A percentile compares a stretch with the other conserved stretches of the same genome.
Evolutionary conservation across 2,888 invertebrate species (phyloP).

Genomic region (Papilio gigon): DNA sequence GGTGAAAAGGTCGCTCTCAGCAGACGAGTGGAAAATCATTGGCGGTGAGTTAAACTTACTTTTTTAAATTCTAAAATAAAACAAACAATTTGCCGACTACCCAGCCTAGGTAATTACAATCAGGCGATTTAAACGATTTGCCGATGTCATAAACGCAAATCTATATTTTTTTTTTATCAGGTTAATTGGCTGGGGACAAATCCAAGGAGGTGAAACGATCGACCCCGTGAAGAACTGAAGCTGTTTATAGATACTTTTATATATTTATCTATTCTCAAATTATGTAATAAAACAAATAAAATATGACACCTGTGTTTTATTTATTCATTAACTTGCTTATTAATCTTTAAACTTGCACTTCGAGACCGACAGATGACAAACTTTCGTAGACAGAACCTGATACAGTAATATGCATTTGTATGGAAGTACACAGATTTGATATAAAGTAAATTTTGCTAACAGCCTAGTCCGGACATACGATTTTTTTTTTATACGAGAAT

Average conservation of each 20-base stretch:
- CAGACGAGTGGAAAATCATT: conserved; percentile 99
- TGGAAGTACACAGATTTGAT: no score
- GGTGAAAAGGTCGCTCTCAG: conserved; percentile 99
- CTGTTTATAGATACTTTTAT: conserved; percentile 65
- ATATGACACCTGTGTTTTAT: conserved; percentile 40
- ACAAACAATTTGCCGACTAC: not conserved
- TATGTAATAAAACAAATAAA: conserved; percentile 57
- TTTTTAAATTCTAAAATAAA: not conserved
- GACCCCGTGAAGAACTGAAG: conserved; percentile 86
- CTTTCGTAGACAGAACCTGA: no score
- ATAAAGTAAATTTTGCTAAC: no score
- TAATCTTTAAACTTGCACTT: not conserved
- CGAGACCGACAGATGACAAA: no score
- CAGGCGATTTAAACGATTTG: not conserved
- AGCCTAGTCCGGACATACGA: no score
- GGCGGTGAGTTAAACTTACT: conserved; percentile 86
- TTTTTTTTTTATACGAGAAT: no score
- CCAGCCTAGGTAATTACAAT: not conserved
- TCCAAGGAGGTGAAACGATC: conserved; percentile 98
- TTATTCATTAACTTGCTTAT: not conserved
- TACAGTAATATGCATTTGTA: no score
- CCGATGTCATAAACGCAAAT: not conserved
- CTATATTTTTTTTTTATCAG: conserved; percentile 66
- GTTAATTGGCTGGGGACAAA: conserved; percentile 99
- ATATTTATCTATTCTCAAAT: conserved; percentile 59